Evolutionary conservation across 2,888 invertebrate species (phyloP), one percentile per base, ranked within the genome.

Genomic region (Hyles lineata): DNA sequence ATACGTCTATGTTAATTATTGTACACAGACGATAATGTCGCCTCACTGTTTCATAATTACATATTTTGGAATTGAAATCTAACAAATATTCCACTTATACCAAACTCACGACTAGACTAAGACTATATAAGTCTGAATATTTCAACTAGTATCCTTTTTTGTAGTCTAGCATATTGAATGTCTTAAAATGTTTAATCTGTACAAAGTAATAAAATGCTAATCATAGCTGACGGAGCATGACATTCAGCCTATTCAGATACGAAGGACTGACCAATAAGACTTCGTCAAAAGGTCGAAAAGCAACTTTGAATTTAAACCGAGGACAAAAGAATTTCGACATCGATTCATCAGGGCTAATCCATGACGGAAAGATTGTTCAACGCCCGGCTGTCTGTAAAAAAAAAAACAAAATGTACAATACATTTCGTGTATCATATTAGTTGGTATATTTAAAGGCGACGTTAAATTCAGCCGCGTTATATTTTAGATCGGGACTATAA

Each of bases 271-370:
- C 43, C 23, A 21, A 43, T 21, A 43, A 67, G 23, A 17, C 15
- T 67, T 23, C 23, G 1, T 50, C 67, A 50, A 67, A 63, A 43
- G 23, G 17, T 17, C 23, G 15, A 11, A 50, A 6, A 7, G 67
- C 6, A 17, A 67, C 15, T 50, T 67, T 50, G 23, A 67, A 67
- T 23, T 67, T 23, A 50, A 23, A 50, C 43, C 43, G 67, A 50
- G 17, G 50, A 50, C 50, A 67, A 50, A 67, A 63, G 23, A 23
- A 67, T 50, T 67, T 23, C 43, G 43, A 50, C 8, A n/a, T 62
- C 62, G n/a, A 62, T 62, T 35, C 21, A 63, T 63, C 63, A 21
- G 35, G 11, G 35, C 43, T 63, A 63, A 43, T 63, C n/a, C 21
- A 35, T 15, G 43, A 8, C 50, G 8, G 50, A 50, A 23, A 23